These are phyloP conservation scores for Nephrotoma flavescens DNA, from an alignment of 2,888 invertebrate species.

Conservation along the genomic window DNA sequence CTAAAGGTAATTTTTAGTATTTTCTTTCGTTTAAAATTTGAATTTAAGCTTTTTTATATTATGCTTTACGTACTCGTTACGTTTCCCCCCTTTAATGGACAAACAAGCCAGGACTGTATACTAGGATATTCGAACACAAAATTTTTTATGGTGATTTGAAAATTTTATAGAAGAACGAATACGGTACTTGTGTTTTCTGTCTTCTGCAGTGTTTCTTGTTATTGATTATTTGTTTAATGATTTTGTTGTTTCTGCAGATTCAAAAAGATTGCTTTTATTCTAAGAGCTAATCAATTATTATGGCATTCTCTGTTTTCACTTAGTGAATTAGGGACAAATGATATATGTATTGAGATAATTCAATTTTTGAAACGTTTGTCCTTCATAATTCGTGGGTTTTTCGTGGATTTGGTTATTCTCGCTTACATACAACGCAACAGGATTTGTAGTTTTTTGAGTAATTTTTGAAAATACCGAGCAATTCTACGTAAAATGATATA, in stretches of 20 bases:
- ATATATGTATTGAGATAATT: too few species aligned
- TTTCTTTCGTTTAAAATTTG: background rate
- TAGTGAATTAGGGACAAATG: too few species aligned
- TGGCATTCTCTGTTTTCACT: too few species aligned
- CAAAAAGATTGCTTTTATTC: background rate
- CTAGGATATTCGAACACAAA: background rate
- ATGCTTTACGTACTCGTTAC: background rate
- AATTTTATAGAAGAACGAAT: background rate
- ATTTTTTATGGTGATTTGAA: background rate
- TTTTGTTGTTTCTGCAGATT: background rate
- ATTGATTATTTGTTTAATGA: background rate
- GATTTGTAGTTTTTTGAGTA: too few species aligned
- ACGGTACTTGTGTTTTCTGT: background rate
- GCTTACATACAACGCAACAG: too few species aligned
- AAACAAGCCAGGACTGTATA: background rate
- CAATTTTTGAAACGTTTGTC: too few species aligned
- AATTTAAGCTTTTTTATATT: background rate
- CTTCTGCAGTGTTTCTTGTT: background rate
- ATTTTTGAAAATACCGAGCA: too few species aligned
- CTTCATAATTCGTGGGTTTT: too few species aligned
- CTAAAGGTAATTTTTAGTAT: background rate
- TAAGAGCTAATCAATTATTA: background rate
- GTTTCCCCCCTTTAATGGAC: background rate
- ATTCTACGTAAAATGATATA: too few species aligned
- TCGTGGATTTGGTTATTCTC: too few species aligned